Percentiles rank a stretch among this genome's conserved stretches.
These are phyloP conservation scores for Trematomus loennbergii DNA, from an alignment of 2,113 vertebrate species.

Conservation along the genomic window DNA sequence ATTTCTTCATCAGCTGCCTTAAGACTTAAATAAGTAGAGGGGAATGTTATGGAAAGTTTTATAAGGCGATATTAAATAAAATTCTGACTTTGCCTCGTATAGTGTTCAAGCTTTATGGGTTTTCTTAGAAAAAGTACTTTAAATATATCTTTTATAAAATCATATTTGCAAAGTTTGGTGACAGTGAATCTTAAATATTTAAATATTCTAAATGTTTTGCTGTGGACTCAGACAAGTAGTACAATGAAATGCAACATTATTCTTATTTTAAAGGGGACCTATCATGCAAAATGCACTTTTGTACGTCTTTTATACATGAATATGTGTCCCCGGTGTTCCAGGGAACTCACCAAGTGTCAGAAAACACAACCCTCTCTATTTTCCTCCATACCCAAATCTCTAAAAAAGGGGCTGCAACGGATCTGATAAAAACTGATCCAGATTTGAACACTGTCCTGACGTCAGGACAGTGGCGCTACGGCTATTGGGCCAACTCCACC, in stretches of 20 bases:
- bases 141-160: neutral
- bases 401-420: too few species aligned
- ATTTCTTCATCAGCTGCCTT: constrained; percentile 26
- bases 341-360: too few species aligned
- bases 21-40: constrained; percentile 1
- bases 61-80: neutral
- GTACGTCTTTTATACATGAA: too few species aligned
- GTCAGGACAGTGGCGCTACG: too few species aligned
- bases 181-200: neutral
- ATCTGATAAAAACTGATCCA: too few species aligned
- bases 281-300: too few species aligned
- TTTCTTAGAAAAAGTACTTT: neutral
- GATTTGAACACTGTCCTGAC: too few species aligned
- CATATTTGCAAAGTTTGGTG: neutral
- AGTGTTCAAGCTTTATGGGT: neutral
- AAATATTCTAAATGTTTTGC: neutral
- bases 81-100: neutral
- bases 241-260: neutral
- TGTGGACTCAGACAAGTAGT: neutral
- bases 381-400: too few species aligned
- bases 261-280: too few species aligned
- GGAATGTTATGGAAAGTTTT: neutral
- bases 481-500: too few species aligned
- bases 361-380: too few species aligned
- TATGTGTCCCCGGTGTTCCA: too few species aligned